phyloP scores from a whole-genome alignment of 2,888 invertebrate genomes.

The Elysia crispata region DNA sequence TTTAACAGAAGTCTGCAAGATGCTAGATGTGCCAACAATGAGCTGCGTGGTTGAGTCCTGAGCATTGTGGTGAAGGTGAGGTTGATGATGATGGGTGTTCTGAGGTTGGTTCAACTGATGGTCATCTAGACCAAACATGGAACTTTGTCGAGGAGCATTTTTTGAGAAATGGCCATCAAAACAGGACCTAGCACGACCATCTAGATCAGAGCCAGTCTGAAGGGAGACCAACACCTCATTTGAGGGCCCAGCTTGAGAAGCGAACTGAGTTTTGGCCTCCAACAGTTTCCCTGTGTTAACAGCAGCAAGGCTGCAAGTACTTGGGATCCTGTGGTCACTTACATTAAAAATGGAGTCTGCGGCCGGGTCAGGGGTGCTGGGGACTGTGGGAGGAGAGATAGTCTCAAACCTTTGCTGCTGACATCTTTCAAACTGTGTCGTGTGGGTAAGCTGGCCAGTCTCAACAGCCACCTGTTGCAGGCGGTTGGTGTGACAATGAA shows the following conservation, averaged over 20 bases:
- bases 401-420: constrained; percentile 1
- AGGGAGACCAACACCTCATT: neutral
- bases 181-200: constrained; percentile 13
- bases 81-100: neutral
- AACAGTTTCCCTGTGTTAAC: too few species aligned
- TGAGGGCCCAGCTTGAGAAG: too few species aligned
- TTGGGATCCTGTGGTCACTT: too few species aligned
- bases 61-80: constrained; percentile 24
- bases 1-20: constrained; percentile 30
- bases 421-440: constrained; percentile 16
- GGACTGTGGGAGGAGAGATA: constrained; percentile 1
- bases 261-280: too few species aligned
- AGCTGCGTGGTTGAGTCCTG: too few species aligned
- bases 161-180: constrained; percentile 22
- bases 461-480: neutral
- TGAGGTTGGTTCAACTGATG: too few species aligned
- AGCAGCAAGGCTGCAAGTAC: too few species aligned
- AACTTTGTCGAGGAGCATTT: constrained; percentile 30
- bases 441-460: constrained; percentile 13
- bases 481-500: constrained; percentile 10
- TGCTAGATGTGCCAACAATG: too few species aligned
- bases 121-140: too few species aligned
- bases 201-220: neutral
- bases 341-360: too few species aligned
- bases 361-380: neutral